A percentile compares a stretch with the other conserved stretches of the same genome.
Conservation (phyloP, 2,888 invertebrate genomes). For the Brenthis ino region DNA sequence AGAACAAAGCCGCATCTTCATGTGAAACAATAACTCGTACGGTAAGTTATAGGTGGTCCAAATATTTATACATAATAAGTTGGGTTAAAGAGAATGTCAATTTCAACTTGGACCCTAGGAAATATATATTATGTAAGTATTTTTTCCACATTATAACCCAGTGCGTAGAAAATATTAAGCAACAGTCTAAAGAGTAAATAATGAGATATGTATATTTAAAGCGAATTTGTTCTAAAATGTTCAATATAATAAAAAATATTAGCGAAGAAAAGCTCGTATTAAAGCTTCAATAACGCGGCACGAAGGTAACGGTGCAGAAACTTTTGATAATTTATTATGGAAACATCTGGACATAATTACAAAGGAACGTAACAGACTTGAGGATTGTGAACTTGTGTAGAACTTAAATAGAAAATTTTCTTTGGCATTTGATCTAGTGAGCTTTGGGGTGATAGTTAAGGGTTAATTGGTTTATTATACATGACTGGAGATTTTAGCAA, state of each 20-base stretch:
- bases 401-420: conserved; percentile 4
- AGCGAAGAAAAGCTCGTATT: conserved; percentile 42
- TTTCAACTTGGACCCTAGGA: background rate
- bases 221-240: conserved; percentile 7
- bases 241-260: conserved; percentile 13
- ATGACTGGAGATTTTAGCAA: background rate
- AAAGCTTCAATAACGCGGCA: conserved; percentile 43
- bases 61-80: background rate
- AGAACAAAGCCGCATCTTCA: conserved; percentile 14
- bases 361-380: conserved; percentile 11
- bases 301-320: conserved; percentile 30
- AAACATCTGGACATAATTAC: conserved; percentile 23
- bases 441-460: background rate
- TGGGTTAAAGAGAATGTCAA: background rate
- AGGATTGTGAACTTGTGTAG: conserved; percentile 6
- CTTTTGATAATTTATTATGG: conserved; percentile 24
- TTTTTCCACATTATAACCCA: too few species aligned
- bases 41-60: background rate
- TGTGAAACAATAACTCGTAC: conserved; percentile 2
- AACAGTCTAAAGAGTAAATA: too few species aligned
- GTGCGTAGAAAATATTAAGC: too few species aligned
- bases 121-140: background rate
- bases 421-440: background rate
- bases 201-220: conserved; percentile 20
- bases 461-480: background rate